A percentile compares a stretch with the other conserved stretches of the same genome.
These are phyloP conservation scores for Harpegnathos saltator DNA, from an alignment of 1,140 invertebrate species.

Conservation along the genomic window DNA sequence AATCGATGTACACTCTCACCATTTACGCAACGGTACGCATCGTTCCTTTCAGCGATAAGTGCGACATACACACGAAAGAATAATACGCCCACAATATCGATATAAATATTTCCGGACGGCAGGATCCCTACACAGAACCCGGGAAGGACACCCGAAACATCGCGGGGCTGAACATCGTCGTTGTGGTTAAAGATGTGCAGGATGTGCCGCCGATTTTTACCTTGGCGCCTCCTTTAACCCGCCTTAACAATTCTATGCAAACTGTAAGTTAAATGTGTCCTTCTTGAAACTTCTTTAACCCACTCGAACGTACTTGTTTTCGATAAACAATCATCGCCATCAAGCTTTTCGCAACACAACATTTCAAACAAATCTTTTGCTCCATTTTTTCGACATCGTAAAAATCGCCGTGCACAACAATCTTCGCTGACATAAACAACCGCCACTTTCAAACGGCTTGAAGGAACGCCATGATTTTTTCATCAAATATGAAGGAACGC, in stretches of 20 bases:
- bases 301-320: no score
- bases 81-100: neutral
- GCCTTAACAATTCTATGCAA: slow-evolving; percentile 84
- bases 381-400: no score
- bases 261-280: slow-evolving; percentile 73
- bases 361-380: no score
- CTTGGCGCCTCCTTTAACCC: slow-evolving; percentile 92
- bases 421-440: no score
- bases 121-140: slow-evolving; percentile 94
- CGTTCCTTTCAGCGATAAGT: slow-evolving; percentile 62
- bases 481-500: no score
- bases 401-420: no score
- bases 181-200: slow-evolving; percentile 94
- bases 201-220: slow-evolving; percentile 95
- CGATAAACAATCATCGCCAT: no score
- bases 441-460: no score
- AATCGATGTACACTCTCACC: slow-evolving; percentile 93
- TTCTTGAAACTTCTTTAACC: neutral
- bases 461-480: no score
- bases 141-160: slow-evolving; percentile 94
- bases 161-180: slow-evolving; percentile 91
- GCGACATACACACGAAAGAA: neutral
- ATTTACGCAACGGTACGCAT: slow-evolving; percentile 92
- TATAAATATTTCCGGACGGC: neutral
- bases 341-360: neutral